A percentile compares a stretch with the other conserved stretches of the same genome.
Evolutionary conservation across 2,888 invertebrate species (phyloP).

Genomic region (Clepsis dumicolana): DNA sequence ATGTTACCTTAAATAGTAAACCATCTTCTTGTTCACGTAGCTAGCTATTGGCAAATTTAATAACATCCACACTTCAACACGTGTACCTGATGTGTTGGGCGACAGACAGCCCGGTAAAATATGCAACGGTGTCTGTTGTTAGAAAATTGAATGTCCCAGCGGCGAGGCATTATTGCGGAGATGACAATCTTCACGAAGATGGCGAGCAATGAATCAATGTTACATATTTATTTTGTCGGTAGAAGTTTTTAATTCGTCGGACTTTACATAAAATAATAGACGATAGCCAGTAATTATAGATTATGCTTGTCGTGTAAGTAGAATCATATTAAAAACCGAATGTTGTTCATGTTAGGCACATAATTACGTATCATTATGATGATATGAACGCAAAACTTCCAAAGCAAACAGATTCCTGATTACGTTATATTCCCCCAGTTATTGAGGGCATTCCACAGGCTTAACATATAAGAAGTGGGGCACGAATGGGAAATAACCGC

Average conservation of each 20-base stretch:
- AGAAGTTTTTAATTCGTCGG: too few species aligned
- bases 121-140: slow-evolving; percentile 21
- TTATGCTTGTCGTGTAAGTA: too few species aligned
- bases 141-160: slow-evolving; percentile 15
- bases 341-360: too few species aligned
- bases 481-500: slow-evolving; percentile 2
- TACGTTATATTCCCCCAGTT: neutral
- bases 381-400: neutral
- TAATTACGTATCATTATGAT: too few species aligned
- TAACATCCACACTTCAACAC: slow-evolving; percentile 15
- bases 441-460: neutral
- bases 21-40: neutral
- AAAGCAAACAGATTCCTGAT: neutral
- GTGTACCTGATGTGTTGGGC: slow-evolving; percentile 17
- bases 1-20: neutral
- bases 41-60: slow-evolving; percentile 13
- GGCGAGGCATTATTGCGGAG: slow-evolving; percentile 3
- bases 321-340: too few species aligned
- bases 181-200: neutral
- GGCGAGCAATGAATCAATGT: neutral
- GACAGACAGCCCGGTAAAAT: slow-evolving; percentile 11
- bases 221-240: neutral
- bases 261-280: too few species aligned
- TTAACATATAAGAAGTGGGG: slow-evolving; percentile 4
- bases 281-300: too few species aligned